phyloP scores from a whole-genome alignment of 2,797 vertebrate species.

The Pseudochaenichthys georgianus region DNA sequence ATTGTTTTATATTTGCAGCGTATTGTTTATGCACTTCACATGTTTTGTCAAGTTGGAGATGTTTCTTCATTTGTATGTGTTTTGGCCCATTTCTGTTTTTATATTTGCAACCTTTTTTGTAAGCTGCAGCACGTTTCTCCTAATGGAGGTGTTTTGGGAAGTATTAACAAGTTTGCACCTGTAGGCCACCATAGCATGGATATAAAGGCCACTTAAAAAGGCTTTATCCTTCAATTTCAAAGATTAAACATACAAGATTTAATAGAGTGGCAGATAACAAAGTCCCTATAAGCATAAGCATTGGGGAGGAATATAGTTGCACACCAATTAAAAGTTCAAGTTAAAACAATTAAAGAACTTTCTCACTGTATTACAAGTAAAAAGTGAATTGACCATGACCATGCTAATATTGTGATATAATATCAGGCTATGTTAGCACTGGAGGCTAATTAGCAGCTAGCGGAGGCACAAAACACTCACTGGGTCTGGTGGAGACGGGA shows the following conservation, averaged over 20 bases:
- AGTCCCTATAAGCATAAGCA: background rate
- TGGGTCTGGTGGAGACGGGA: slow-evolving; percentile 92
- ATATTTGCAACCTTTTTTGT: no score
- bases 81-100: no score
- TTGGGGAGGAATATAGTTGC: background rate
- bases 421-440: background rate
- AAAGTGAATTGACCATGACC: slow-evolving; percentile 16
- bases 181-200: no score
- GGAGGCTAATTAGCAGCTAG: background rate
- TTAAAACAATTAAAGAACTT: background rate
- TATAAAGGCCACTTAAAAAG: background rate
- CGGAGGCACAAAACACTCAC: slow-evolving; percentile 79
- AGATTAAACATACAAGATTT: background rate
- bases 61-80: no score
- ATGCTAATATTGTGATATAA: slow-evolving; percentile 7
- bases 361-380: background rate
- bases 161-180: no score
- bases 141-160: no score
- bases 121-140: no score
- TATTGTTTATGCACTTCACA: no score
- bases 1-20: no score
- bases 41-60: no score
- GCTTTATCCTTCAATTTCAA: background rate
- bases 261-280: background rate
- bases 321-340: background rate